Evolutionary conservation across 2,888 invertebrate species (phyloP), one percentile per base, ranked within the genome.

Genomic region (Meiosimyza decipiens): DNA sequence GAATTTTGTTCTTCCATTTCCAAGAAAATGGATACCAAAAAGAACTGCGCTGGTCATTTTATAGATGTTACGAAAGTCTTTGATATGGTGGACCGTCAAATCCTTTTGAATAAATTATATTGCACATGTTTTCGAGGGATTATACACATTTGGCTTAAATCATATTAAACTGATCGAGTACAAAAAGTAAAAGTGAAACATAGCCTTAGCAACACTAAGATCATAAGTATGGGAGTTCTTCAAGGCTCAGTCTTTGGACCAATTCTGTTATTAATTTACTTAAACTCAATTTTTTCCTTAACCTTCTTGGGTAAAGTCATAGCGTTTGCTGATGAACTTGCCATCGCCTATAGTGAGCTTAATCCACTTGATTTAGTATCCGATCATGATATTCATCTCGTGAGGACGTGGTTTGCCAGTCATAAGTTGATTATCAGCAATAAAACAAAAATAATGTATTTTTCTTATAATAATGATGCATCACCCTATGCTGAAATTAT

Each of bases 231-330:
- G n/a, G 65, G 65, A 51, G 52, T 66, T 0, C 65, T 28, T n/a
- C 65, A 66, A 51, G 65, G 65, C n/a, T 66, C 65, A 18, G 65
- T 66, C 9, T 28, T 66, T n/a, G 52, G 65, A 22, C 65, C 65
- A 2, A 66, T 66, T 6, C 52, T 66, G 0, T 66, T 66, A 18
- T 15, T 22, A 11, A 22, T 66, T 6, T 66, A 66, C 33, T 51
- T 66, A 6, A 66, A 66, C 28, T 51, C 65, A 18, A 13, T 66
- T 7, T 66, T 66, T 28, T 51, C 28, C 4, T n/a, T 28, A n/a
- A 28, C 51, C 3, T 66, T n/a, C 28, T 1, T 22, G 3, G 65
- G 22, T 11, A 66, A 18, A 28, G 54, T 66, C n/a, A 66, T 52
- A 2, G 65, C 65, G 1, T 66, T 66, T 28, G 65, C 65, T 11